These are phyloP conservation scores for Parazoanthus atlanticus DNA, from an alignment of 92 coral and sea anemone species.

Conservation along the genomic window DNA sequence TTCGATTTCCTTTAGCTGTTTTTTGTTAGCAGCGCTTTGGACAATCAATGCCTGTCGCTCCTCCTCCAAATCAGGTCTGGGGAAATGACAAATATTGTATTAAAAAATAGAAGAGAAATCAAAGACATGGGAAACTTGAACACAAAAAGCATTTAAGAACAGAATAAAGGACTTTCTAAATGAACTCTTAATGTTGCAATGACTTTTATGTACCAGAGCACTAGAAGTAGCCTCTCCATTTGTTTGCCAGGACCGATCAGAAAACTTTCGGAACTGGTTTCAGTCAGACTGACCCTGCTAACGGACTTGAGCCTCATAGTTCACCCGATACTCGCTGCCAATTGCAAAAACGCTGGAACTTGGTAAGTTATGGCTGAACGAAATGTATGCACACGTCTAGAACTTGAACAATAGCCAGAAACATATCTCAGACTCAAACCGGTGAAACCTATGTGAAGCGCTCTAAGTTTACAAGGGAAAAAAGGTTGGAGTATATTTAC, in stretches of 20 bases:
- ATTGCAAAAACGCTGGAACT: too few species aligned
- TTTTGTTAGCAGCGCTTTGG: conserved; percentile 99
- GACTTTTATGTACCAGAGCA: not conserved
- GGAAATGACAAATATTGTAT: not conserved
- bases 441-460: too few species aligned
- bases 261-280: not conserved
- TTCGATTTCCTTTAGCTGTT: conserved; percentile 97
- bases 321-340: too few species aligned
- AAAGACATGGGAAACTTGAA: not conserved
- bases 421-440: too few species aligned
- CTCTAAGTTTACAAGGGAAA: not conserved
- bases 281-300: not conserved
- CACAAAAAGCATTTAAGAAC: too few species aligned
- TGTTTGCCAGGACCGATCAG: not conserved
- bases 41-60: conserved; percentile 97
- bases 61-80: conserved; percentile 96
- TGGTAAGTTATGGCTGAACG: too few species aligned
- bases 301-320: too few species aligned
- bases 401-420: too few species aligned
- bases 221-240: not conserved
- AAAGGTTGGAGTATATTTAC: too few species aligned
- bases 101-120: not conserved
- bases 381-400: too few species aligned
- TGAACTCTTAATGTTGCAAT: not conserved
- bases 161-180: not conserved